Evolutionary conservation across 2,888 invertebrate genomes (phyloP).

Genomic region (Diaperis boleti): DNA sequence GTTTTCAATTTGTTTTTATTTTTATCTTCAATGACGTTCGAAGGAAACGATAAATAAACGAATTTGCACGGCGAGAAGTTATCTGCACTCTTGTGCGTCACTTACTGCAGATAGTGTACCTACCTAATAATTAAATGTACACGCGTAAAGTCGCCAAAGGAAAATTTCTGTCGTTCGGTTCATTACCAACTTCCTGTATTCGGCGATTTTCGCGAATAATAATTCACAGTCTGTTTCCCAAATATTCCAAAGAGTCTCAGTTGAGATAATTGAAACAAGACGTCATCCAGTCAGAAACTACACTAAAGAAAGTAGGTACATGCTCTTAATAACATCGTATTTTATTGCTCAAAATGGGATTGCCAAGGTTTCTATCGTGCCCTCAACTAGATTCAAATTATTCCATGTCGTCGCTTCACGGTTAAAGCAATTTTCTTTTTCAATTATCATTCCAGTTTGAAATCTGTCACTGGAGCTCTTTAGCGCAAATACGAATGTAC

Average conservation of each 20-base stretch:
- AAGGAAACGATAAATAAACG: not conserved
- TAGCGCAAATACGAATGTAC: no score
- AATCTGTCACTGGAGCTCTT: no score
- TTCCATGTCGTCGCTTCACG: conserved; percentile 16
- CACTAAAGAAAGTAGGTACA: conserved; percentile 38
- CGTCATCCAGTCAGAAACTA: conserved; percentile 21
- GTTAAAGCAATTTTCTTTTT: conserved; percentile 7
- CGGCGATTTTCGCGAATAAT: conserved; percentile 20
- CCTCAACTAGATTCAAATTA: conserved; percentile 27
- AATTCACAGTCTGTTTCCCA: conserved; percentile 31
- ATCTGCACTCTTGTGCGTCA: not conserved
- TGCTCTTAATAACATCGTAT: conserved; percentile 36
- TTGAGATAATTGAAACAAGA: conserved; percentile 24
- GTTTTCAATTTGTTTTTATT: no score
- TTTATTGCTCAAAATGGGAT: conserved; percentile 33
- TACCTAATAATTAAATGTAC: no score
- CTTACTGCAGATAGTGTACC: no score
- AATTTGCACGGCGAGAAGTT: not conserved
- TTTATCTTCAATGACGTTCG: not conserved
- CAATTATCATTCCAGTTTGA: no score
- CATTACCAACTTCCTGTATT: not conserved
- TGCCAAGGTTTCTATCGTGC: conserved; percentile 35
- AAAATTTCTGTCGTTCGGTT: no score
- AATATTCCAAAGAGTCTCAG: conserved; percentile 22
- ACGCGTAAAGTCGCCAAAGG: no score